Evolutionary conservation across 2,113 vertebrate genomes (phyloP).

Genomic region (Alosa alosa): DNA sequence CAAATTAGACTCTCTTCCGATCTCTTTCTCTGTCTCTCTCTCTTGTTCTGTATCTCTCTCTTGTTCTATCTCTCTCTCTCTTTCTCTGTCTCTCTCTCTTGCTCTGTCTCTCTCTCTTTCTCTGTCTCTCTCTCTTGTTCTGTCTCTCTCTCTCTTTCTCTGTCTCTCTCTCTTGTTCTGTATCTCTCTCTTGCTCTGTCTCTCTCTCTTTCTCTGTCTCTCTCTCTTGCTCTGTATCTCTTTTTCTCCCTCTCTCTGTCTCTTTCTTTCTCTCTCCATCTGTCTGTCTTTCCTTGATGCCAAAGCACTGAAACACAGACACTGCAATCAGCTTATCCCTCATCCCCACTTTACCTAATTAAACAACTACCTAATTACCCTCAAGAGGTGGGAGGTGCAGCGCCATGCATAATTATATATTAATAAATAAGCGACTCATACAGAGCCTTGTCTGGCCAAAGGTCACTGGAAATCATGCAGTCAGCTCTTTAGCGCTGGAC

Average conservation of each 20-base stretch:
- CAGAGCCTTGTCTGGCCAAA: not conserved
- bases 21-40: not conserved
- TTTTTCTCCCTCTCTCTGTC: not conserved
- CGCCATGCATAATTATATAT: not conserved
- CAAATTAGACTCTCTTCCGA: not conserved
- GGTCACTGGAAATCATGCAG: not conserved
- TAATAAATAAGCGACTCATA: not conserved
- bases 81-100: not conserved
- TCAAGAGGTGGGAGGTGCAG: not conserved
- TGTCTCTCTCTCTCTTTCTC: not conserved
- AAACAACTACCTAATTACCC: not conserved
- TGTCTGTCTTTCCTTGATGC: not conserved
- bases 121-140: not conserved
- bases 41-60: not conserved
- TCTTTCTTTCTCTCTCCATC: not conserved
- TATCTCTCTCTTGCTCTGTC: not conserved
- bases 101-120: no score
- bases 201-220: not conserved
- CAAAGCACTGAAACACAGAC: not conserved
- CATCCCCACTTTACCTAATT: slow-evolving; percentile 1
- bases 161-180: not conserved
- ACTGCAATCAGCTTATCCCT: slow-evolving; percentile 3
- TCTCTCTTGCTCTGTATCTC: not conserved
- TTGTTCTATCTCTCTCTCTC: not conserved
- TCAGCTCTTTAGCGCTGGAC: not conserved